phyloP scores from a whole-genome alignment of 2,888 invertebrate species.

The Athalia cordata region DNA sequence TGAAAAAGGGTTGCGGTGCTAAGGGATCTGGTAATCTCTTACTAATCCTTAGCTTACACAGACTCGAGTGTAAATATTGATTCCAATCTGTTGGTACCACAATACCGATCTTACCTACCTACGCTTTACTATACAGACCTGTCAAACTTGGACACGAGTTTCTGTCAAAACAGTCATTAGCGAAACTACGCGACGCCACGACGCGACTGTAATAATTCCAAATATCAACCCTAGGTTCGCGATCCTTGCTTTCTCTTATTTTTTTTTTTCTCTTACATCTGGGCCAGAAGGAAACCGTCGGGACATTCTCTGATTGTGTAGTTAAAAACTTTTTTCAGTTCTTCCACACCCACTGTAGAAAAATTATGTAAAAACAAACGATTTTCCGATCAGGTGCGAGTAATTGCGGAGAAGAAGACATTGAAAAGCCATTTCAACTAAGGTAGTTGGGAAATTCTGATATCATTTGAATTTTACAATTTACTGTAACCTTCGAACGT shows the following conservation, averaged over 20 bases:
- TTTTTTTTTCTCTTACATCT: too few relatives aligned
- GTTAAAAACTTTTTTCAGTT: too few relatives aligned
- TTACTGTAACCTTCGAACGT: too few relatives aligned
- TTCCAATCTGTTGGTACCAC: slow-evolving; percentile 66
- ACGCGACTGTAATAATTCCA: slow-evolving; percentile 26
- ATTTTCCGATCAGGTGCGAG: too few relatives aligned
- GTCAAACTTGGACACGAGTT: slow-evolving; percentile 56
- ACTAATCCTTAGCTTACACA: slow-evolving; percentile 67
- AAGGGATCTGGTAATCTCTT: slow-evolving; percentile 55
- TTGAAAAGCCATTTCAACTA: too few relatives aligned
- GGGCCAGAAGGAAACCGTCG: slow-evolving; percentile 92
- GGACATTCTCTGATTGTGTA: slow-evolving; percentile 66
- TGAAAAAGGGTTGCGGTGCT: slow-evolving; percentile 61
- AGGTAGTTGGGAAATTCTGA: too few relatives aligned
- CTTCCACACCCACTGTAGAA: too few relatives aligned
- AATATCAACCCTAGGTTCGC: slow-evolving; percentile 5
- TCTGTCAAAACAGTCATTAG: slow-evolving; percentile 70
- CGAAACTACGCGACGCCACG: slow-evolving; percentile 26
- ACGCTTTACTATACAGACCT: slow-evolving; percentile 16
- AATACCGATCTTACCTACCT: slow-evolving; percentile 52
- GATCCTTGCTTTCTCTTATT: too few relatives aligned
- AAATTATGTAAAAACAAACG: too few relatives aligned
- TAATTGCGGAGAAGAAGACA: too few relatives aligned
- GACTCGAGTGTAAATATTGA: slow-evolving; percentile 70
- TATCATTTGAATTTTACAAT: too few relatives aligned